Evolutionary conservation across 2,888 invertebrate species (phyloP), one percentile per base, ranked within the genome.

Genomic region (Julus scandinavius): DNA sequence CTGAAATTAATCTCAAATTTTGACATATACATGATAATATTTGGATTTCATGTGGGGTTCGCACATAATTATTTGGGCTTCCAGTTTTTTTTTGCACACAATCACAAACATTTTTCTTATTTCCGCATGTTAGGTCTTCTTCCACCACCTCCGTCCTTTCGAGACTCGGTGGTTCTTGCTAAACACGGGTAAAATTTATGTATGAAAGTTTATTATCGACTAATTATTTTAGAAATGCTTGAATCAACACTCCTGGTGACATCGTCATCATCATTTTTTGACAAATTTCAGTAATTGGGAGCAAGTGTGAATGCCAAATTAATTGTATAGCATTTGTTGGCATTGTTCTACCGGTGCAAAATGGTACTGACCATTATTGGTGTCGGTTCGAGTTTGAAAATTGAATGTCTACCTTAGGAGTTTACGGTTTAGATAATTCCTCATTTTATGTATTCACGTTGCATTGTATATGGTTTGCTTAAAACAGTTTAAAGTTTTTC

Each of bases 401-500:
- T 17, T 63, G 63, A 63, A 63, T n/a, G 63, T 63, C n/a, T 63
- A 63, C 63, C n/a, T 63, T 63, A 63, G 63, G n/a, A 17, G 63
- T 63, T 63, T 63, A 63, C n/a, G 63, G 63, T 63, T 63, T 63
- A 63, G 63, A 63, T n/a, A 63, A 63, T 63, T 63, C 63, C 63
- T 63, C 63, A 17, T 63, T 63, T 63, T 63, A 63, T 63, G 63
- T 63, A 63, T 17, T 63, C 63, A 15, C 63, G 63, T 63, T 63
- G 63, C 63, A 63, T 63, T 63, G 63, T 63, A 63, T 63, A 63
- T 63, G 63, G 63, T 63, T 63, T 63, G 63, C 63, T 63, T 63
- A 17, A 63, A n/a, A 54, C 63, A 63, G 63, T 63, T 63, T 1
- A 63, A 63, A 63, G 7, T 2, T 63, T 63, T 63, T 63, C 63